Base-by-base conservation (phyloP, 2,797 vertebrate species). In the Rhinogobio ventralis region DNA sequence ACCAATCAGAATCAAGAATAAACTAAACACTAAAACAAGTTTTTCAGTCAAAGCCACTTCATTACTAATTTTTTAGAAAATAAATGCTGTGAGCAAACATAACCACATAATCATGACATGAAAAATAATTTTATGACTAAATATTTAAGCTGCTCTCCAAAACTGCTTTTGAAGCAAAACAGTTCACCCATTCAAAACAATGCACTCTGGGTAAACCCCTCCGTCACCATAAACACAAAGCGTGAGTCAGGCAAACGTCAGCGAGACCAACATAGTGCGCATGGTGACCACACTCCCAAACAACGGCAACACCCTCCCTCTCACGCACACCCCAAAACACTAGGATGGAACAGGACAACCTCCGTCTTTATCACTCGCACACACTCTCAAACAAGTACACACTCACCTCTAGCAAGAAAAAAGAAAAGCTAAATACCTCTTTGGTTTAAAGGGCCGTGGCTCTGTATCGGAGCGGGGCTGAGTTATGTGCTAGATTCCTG, bases 401-500 rank as follows among this genome's bases (percentile, higher is more conserved):
- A 79, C 83, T 69, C 82, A 84, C 75, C 74, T 88, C 72, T 82
- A 85, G 84, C 87, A 86, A 74, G 81, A 88, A 82, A 83, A 90
- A 93, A 88, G 80, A 66, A 90, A 92, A 90, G 80, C 88, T 87
- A 90, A 90, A 91, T 95, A 93, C 93, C 91, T 94, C 90, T 82
- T 75, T 89, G 85, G 89, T 87, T 81, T 79, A 81, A 84, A 86
- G 90, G 85, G 88, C 68, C 30, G 86, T 67, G 75, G 85, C 84
- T 83, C 73, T 69, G 87, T 88, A 89, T 88, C 87, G 68, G 84
- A 68, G 85, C 84, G 81, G 90, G 88, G 93, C 88, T 83, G 91
- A 92, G 93, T 92, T 93, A 93, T 88, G 87, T 93, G 94, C 93
- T 93, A 95, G 94, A 95, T 95, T 95, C 94, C 94, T 93, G 93